Conservation (phyloP, 2,888 invertebrate species). For the Patella ulyssiponensis region DNA sequence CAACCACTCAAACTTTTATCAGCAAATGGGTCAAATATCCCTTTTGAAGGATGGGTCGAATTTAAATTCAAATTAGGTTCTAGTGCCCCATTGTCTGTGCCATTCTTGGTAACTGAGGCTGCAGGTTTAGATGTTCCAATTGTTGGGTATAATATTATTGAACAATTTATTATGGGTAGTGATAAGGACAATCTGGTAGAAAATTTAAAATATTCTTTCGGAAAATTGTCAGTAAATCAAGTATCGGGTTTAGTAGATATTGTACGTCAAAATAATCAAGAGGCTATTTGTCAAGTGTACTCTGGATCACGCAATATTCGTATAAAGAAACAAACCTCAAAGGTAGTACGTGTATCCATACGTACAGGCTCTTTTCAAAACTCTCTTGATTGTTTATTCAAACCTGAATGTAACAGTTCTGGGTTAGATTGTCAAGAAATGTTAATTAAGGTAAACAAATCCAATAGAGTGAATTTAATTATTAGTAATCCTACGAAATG, state of each 20-base stretch:
- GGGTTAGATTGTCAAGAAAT: neutral
- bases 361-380: neutral
- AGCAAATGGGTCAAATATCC: constrained; percentile 2
- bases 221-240: neutral
- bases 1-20: neutral
- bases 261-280: neutral
- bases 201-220: neutral
- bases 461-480: neutral
- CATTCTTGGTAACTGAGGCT: neutral
- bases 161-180: neutral
- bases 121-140: neutral
- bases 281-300: neutral
- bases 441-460: neutral
- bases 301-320: neutral
- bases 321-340: neutral
- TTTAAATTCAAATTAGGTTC: neutral
- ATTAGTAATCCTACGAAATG: neutral
- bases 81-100: neutral
- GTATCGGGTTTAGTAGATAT: neutral
- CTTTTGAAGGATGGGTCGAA: constrained; percentile 3
- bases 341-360: neutral
- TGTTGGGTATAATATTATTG: neutral
- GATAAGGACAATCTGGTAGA: neutral
- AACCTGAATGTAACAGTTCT: neutral
- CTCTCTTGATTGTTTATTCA: neutral